Base-by-base conservation (phyloP, 2,888 invertebrate species). In the Parasteatoda lunata region DNA sequence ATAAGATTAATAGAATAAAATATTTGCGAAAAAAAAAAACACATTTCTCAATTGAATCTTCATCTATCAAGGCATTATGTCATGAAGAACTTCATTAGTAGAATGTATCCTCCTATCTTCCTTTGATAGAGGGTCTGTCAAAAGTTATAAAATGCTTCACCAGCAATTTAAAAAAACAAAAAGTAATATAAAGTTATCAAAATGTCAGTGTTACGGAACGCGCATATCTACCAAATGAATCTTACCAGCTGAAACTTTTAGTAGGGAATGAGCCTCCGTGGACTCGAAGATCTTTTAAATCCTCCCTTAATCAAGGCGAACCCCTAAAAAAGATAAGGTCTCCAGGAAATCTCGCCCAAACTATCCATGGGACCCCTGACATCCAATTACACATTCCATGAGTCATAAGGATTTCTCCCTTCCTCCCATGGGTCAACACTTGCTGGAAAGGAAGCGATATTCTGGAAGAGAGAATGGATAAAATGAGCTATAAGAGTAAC, bases 371-470 rank as follows among this genome's bases (percentile, higher is more conserved):
- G 85, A 85, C 85, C 85, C 85, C 82, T 83, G 82, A 83, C 82
- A 83, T 83, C 82, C 85, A 85, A 85, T 85, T 85, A 85, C 85
- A 85, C 85, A 85, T 79, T 79, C 85, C 79, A 70, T 85, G 85
- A 85, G 85, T 85, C 85, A 85, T 65, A 71, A 47, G 54, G 4
- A 11, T 78, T 73, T 77, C 76, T n/a, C 59, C n/a, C 59, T n/a
- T 59, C 5, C 70, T 80, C 85, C 85, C 85, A 75, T 75, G 85
- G 85, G 85, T 85, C 85, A 85, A 84, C 84, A 85, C 85, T 77
- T 68, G 73, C 52, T 54, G 68, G 30, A 68, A 64, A n/a, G 73
- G 54, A 77, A 30, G 69, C 54, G 59, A 64, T 70, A 59, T 76
- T 76, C 75, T 64, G n/a, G 9, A 49, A 15, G 64, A 11, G 65